These are phyloP conservation scores for Melieria picta DNA, from an alignment of 2,888 invertebrate species.

Conservation along the genomic window DNA sequence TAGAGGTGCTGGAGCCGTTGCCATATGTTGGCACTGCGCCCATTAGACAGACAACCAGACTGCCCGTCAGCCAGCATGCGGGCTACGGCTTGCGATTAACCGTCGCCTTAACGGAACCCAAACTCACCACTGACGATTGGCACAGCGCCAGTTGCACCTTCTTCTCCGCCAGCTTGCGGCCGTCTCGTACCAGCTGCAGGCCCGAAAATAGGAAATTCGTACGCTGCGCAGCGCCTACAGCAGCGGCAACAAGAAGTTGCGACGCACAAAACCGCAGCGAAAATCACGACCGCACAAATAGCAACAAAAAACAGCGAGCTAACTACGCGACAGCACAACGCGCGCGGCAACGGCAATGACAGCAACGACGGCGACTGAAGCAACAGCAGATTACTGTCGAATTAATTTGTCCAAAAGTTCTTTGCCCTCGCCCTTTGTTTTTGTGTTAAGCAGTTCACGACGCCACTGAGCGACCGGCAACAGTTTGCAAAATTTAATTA, in stretches of 20 bases:
- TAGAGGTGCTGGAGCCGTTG: no score
- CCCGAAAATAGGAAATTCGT: neutral
- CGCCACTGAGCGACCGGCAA: neutral
- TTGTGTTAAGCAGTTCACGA: no score
- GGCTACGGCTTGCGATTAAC: neutral
- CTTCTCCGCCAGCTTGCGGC: slow-evolving; percentile 63
- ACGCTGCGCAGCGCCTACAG: neutral
- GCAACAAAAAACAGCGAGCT: neutral
- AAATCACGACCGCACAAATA: slow-evolving; percentile 9
- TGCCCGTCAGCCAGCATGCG: no score
- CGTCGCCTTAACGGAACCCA: neutral
- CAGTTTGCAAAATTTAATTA: slow-evolving; percentile 8
- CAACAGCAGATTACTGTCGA: slow-evolving; percentile 27
- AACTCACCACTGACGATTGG: slow-evolving; percentile 75
- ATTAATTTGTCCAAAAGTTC: slow-evolving; percentile 33
- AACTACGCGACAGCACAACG: slow-evolving; percentile 11
- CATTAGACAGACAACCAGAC: no score
- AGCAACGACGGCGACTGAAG: slow-evolving; percentile 12
- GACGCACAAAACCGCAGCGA: slow-evolving; percentile 11
- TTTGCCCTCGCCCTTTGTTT: slow-evolving; percentile 17
- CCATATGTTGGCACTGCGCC: no score
- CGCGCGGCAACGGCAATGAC: neutral
- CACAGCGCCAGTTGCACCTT: slow-evolving; percentile 73
- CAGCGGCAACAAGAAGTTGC: slow-evolving; percentile 6
- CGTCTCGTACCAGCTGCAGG: slow-evolving; percentile 38